Percentiles rank a stretch among this genome's conserved stretches.
Evolutionary conservation across 2,113 vertebrate species (phyloP).

Genomic region (Himantopus leucocephalus): DNA sequence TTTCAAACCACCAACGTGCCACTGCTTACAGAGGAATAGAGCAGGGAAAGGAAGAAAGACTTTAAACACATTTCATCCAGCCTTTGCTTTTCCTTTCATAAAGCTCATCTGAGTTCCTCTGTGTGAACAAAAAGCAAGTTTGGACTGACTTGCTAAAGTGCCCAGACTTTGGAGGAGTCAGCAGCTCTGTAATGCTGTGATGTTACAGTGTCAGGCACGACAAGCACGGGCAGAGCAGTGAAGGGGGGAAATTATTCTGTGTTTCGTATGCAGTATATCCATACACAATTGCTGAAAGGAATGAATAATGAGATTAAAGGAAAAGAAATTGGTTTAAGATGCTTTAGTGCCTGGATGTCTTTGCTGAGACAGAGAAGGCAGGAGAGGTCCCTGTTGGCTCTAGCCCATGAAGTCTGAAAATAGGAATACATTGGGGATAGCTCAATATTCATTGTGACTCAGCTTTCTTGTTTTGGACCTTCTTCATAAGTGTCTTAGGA

Average conservation of each 20-base stretch:
- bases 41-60: not conserved
- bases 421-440: not conserved
- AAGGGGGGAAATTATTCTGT: not conserved
- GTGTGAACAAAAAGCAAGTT: not conserved
- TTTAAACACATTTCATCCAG: not conserved
- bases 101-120: not conserved
- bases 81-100: not conserved
- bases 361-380: not conserved
- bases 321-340: not conserved
- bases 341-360: not conserved
- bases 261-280: not conserved
- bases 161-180: not conserved
- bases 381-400: not conserved
- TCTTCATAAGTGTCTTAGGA: not conserved
- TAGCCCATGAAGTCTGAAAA: not conserved
- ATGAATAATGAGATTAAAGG: not conserved
- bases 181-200: not conserved
- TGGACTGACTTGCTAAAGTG: not conserved
- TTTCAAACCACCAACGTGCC: not conserved
- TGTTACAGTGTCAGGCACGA: not conserved
- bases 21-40: not conserved
- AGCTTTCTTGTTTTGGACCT: not conserved
- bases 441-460: not conserved
- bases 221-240: not conserved
- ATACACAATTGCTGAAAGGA: not conserved